Evolutionary conservation across 2,888 invertebrate genomes (phyloP).

Genomic region (Siphonodentalium dalli): DNA sequence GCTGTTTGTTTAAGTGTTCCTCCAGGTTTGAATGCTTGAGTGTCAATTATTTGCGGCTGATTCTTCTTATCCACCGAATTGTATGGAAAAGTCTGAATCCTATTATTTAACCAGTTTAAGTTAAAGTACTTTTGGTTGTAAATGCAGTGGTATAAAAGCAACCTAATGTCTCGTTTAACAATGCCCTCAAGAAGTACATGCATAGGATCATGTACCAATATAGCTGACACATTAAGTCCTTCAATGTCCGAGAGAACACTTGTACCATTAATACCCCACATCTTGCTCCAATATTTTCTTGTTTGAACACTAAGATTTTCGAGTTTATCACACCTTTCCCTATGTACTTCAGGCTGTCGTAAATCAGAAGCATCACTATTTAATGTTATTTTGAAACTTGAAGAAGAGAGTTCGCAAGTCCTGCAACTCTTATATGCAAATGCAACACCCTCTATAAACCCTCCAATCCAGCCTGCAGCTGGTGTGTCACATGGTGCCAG

Average conservation of each 20-base stretch:
- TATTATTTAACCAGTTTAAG: neutral
- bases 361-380: neutral
- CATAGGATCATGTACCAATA: constrained; percentile 24
- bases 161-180: neutral
- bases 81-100: constrained; percentile 6
- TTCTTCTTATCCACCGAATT: constrained; percentile 3
- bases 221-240: constrained; percentile 17
- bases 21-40: constrained; percentile 1
- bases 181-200: constrained; percentile 21
- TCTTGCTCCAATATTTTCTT: constrained; percentile 14
- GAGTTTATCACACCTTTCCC: constrained; percentile 10
- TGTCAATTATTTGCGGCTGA: constrained; percentile 10
- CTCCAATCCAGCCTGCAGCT: constrained; percentile 19
- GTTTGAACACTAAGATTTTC: neutral
- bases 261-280: constrained; percentile 9
- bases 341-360: constrained; percentile 13
- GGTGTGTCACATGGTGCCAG: constrained; percentile 14
- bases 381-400: neutral
- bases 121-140: neutral
- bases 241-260: constrained; percentile 6
- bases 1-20: constrained; percentile 13
- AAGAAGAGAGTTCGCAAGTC: constrained; percentile 11
- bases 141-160: neutral
- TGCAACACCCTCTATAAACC: constrained; percentile 25
- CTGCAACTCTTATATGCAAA: constrained; percentile 18